phyloP scores from a whole-genome alignment of 2,113 vertebrate genomes.

The Panthera uncia region DNA sequence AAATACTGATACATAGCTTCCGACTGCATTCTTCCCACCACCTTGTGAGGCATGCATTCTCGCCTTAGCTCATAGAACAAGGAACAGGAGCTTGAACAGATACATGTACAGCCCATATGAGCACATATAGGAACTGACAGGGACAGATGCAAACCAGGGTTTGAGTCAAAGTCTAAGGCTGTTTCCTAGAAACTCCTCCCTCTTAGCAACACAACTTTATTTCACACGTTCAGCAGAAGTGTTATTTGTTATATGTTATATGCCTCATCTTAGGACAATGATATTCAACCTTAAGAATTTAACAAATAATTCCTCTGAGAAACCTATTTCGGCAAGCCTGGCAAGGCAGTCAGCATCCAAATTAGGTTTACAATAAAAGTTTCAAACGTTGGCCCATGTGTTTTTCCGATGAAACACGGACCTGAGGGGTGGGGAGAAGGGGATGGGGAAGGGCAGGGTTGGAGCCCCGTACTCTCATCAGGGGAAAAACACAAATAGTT shows the following conservation, averaged over 20 bases:
- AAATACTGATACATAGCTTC: not conserved
- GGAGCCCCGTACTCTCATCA: not conserved
- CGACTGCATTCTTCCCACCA: not conserved
- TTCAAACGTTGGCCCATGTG: not conserved
- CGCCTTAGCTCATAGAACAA: not conserved
- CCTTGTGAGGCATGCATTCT: not conserved
- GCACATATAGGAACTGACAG: not conserved
- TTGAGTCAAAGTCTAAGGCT: not conserved
- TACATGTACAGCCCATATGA: not conserved
- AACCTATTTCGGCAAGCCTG: not conserved
- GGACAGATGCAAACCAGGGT: not conserved
- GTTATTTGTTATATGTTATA: not conserved
- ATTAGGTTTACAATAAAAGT: conserved; percentile 4
- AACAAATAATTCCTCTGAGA: conserved; percentile 8
- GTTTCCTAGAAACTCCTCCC: not conserved
- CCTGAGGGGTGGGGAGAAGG: no score
- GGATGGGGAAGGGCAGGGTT: not conserved
- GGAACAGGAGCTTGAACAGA: not conserved
- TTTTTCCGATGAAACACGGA: not conserved
- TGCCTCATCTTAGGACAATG: conserved; percentile 2
- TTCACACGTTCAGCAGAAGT: not conserved
- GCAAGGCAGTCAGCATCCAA: not conserved
- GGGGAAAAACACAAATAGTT: not conserved
- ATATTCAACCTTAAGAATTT: not conserved
- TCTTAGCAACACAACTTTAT: not conserved